Conservation (phyloP, 1,140 invertebrate species). For the Zaprionus vittiger region DNA sequence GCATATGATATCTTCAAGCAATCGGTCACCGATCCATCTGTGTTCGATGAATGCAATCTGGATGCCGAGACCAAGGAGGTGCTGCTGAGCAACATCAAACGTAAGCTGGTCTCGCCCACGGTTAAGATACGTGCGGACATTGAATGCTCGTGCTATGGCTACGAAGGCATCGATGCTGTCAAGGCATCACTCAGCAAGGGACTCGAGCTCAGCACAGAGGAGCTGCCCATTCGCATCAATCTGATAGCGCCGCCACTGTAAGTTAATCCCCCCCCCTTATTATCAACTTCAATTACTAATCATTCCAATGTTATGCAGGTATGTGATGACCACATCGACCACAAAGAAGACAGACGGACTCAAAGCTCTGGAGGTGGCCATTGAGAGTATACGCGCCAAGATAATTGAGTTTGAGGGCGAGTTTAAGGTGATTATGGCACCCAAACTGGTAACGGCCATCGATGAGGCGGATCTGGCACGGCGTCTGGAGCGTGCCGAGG, state of each 20-base stretch:
- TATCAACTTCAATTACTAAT: background rate
- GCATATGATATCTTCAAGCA: conserved; percentile 99
- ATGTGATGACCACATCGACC: conserved; percentile 97
- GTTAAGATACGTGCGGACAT: conserved; percentile 99
- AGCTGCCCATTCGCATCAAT: conserved; percentile 99
- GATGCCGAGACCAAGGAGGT: conserved; percentile 97
- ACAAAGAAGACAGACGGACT: conserved; percentile 97
- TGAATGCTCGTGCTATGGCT: conserved; percentile 99
- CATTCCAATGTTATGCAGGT: conserved; percentile 36
- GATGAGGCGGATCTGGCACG: conserved; percentile 97
- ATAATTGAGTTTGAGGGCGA: conserved; percentile 95
- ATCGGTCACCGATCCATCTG: conserved; percentile 96
- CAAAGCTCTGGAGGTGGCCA: conserved; percentile 94
- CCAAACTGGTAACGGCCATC: conserved; percentile 98
- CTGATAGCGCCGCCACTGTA: conserved; percentile 98
- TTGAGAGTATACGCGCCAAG: conserved; percentile 93
- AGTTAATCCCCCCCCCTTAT: conserved; percentile 43
- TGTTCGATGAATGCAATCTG: conserved; percentile 98
- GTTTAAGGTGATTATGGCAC: conserved; percentile 98
- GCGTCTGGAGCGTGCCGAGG: conserved; percentile 96
- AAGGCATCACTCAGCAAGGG: conserved; percentile 97
- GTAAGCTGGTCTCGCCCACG: conserved; percentile 98
- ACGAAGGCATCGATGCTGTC: conserved; percentile 99
- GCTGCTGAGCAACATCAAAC: conserved; percentile 96
- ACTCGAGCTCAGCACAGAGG: conserved; percentile 95